Evolutionary conservation across 1,140 invertebrate genomes (phyloP), one percentile per base, ranked within the genome.

Genomic region (Hesperophylax magnus): DNA sequence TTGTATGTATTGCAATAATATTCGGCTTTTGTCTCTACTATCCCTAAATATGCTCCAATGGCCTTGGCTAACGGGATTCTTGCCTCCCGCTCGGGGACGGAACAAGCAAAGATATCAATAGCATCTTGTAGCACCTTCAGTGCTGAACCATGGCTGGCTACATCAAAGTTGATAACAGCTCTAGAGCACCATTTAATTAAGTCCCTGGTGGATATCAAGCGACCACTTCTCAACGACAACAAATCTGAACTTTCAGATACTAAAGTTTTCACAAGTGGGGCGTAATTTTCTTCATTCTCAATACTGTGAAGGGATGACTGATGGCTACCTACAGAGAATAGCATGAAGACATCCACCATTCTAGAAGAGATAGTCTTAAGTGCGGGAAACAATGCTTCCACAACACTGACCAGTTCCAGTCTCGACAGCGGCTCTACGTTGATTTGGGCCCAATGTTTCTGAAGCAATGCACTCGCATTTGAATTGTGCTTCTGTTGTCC

Each of bases 141-240:
- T 5, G 93, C 94, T 6, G 95, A 94, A 65, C 93, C 92, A n/a
- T 93, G 89, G 52, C 94, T 95, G 0, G 93, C 92, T 1, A 95
- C 92, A 84, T 95, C 91, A 87, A 96, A 97, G 85, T 94, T 92
- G 15, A 92, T 87, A 22, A 93, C 90, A 9, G 96, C 93, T 85
- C 98, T 92, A 15, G 92, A 90, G 86, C 97, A 98, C 94, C 97
- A 97, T 88, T 98, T 98, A 79, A 99, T 93, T 14, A 99, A 91
- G 92, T 99, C 98, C 84, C 97, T 93, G 0, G 95, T 96, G 1
- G 95, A 96, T 20, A 93, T 94, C 18, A 94, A 87, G 85, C 95
- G 91, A 3, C 92, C 92, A 31, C 91, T 92, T 86, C 90, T 88
- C 75, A 91, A 86, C 7, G 90, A 85, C 15, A 72, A 77, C 60